phyloP scores from a whole-genome alignment of 2,113 vertebrate genomes.

The Microtus oregoni region DNA sequence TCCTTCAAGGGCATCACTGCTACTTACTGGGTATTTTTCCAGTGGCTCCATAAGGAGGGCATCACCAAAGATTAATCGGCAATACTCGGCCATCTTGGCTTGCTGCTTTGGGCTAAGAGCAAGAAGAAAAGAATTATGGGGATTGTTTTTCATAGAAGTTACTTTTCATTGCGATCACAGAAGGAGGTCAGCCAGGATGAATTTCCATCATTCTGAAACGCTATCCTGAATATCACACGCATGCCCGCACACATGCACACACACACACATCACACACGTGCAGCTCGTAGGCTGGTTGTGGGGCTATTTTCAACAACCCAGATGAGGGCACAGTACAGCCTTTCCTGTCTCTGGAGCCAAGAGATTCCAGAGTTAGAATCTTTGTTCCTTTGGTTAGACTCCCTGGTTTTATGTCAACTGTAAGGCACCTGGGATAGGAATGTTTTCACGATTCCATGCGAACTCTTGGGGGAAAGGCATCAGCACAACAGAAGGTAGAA shows the following conservation, averaged over 20 bases:
- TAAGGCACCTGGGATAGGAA: not conserved
- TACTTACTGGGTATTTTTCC: constrained; percentile 97
- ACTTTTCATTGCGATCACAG: not conserved
- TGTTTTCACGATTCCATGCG: not conserved
- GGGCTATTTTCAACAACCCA: not conserved
- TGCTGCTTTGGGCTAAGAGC: constrained; percentile 95
- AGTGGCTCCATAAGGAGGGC: constrained; percentile 95
- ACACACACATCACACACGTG: not conserved
- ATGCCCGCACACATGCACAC: not conserved
- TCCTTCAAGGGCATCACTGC: not conserved
- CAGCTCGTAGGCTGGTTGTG: too few relatives aligned
- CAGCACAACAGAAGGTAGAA: not conserved
- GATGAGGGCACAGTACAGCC: not conserved
- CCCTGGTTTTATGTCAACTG: not conserved
- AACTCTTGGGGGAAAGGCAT: not conserved
- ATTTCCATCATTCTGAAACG: constrained; percentile 18
- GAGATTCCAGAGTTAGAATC: not conserved
- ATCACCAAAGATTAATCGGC: constrained; percentile 98
- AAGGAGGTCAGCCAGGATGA: constrained; percentile 7
- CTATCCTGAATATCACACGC: not conserved
- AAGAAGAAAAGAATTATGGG: constrained; percentile 56
- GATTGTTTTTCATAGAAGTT: not conserved
- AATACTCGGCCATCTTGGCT: constrained; percentile 99
- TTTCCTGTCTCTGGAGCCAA: not conserved
- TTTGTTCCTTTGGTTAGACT: not conserved